Evolutionary conservation across 2,888 invertebrate genomes (phyloP).

Genomic region (Sisyra nigra): DNA sequence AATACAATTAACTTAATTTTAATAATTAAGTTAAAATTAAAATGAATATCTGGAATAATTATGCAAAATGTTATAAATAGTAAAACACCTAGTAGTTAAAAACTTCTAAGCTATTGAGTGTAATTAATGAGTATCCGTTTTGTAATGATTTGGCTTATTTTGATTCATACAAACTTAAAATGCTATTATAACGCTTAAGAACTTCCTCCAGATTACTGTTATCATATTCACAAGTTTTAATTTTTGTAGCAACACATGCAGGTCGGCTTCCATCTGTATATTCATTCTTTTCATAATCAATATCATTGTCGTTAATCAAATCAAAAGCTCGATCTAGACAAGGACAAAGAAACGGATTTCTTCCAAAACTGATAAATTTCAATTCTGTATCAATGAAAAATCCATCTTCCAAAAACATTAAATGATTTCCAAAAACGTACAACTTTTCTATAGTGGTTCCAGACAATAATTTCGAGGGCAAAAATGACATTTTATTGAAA

Average conservation of each 20-base stretch:
- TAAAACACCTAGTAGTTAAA: too few species aligned
- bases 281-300: background rate
- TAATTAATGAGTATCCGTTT: too few species aligned
- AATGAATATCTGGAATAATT: too few species aligned
- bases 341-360: background rate
- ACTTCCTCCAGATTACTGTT: background rate
- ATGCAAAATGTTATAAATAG: too few species aligned
- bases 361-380: background rate
- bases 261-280: background rate
- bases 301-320: background rate
- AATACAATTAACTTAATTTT: too few species aligned
- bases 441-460: background rate
- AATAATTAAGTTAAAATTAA: too few species aligned
- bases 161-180: background rate
- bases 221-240: background rate
- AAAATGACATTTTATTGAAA: background rate
- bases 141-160: too few species aligned
- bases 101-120: too few species aligned
- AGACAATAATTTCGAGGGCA: background rate
- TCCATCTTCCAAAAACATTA: background rate
- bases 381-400: background rate
- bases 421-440: background rate
- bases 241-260: background rate
- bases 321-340: background rate
- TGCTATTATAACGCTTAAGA: background rate